phyloP scores from a whole-genome alignment of 2,888 invertebrate genomes.

The Bhutanitis thaidina region DNA sequence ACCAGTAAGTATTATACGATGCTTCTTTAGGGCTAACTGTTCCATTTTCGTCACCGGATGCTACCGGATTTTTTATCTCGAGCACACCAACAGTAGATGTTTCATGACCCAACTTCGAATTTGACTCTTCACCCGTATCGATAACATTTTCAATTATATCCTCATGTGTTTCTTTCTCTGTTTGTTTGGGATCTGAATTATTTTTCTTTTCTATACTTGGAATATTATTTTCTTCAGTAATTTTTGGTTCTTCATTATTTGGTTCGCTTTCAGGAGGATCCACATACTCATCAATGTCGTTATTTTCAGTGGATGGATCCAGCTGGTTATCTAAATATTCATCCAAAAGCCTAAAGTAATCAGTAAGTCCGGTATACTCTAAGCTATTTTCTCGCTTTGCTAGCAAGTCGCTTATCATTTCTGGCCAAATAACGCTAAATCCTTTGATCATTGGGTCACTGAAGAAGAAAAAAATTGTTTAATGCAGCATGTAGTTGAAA shows the following conservation, averaged over 20 bases:
- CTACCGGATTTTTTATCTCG: constrained; percentile 65
- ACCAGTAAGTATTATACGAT: constrained; percentile 71
- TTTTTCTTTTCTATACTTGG: constrained; percentile 23
- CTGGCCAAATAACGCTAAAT: constrained; percentile 64
- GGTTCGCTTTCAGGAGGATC: constrained; percentile 46
- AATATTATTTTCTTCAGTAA: constrained; percentile 32
- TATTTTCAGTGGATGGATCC: constrained; percentile 46
- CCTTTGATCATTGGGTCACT: constrained; percentile 72
- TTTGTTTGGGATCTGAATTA: constrained; percentile 19
- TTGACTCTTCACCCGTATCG: constrained; percentile 50
- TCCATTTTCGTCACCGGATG: constrained; percentile 47
- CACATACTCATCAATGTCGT: constrained; percentile 51
- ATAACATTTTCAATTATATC: constrained; percentile 50
- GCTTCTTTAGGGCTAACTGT: constrained; percentile 53
- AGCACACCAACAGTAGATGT: constrained; percentile 70
- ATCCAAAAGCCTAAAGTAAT: constrained; percentile 77
- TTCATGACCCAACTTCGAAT: constrained; percentile 51
- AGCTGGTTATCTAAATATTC: constrained; percentile 75
- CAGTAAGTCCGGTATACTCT: constrained; percentile 70
- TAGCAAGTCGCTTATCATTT: constrained; percentile 69
- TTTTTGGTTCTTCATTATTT: constrained; percentile 41
- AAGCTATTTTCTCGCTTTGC: constrained; percentile 69
- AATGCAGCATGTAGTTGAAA: not conserved
- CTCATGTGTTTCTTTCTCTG: constrained; percentile 31
- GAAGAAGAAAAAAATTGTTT: constrained; percentile 25